Evolutionary conservation across 2,888 invertebrate genomes (phyloP).

Genomic region (Notocelia uddmanniana): DNA sequence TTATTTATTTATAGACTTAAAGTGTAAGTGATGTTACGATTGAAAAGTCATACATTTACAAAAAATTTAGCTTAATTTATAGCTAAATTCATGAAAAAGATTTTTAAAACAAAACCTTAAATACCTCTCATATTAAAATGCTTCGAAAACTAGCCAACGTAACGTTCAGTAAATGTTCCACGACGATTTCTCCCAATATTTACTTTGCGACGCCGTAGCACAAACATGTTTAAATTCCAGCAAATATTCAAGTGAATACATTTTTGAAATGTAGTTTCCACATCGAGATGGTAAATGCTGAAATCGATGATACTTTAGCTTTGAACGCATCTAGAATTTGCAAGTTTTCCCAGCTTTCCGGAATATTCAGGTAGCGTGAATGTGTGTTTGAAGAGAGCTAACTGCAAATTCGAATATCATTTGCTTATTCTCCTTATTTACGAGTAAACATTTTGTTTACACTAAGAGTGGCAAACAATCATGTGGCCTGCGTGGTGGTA

Average conservation of each 20-base stretch:
- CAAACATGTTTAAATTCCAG: background rate
- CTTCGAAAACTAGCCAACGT: background rate
- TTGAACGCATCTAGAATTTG: background rate
- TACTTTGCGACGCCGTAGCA: background rate
- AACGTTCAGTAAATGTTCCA: background rate
- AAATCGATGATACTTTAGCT: constrained; percentile 35
- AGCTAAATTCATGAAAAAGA: too few species aligned
- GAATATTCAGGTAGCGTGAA: constrained; percentile 25
- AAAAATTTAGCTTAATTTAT: too few species aligned
- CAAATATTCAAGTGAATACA: constrained; percentile 26
- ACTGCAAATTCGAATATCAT: constrained; percentile 21
- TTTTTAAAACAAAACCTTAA: too few species aligned
- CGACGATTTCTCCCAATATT: background rate
- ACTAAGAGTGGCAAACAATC: too few species aligned
- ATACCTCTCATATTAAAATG: too few species aligned
- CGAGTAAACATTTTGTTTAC: too few species aligned
- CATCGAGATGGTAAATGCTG: constrained; percentile 38
- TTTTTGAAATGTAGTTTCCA: constrained; percentile 39
- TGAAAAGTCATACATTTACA: too few species aligned
- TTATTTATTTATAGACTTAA: too few species aligned
- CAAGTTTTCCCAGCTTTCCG: background rate
- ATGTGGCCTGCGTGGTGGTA: too few species aligned
- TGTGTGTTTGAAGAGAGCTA: background rate
- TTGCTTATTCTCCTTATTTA: background rate
- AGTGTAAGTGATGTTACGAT: too few species aligned